These are phyloP conservation scores for Caerostris extrusa DNA, from an alignment of 1,140 invertebrate genomes.

Conservation along the genomic window DNA sequence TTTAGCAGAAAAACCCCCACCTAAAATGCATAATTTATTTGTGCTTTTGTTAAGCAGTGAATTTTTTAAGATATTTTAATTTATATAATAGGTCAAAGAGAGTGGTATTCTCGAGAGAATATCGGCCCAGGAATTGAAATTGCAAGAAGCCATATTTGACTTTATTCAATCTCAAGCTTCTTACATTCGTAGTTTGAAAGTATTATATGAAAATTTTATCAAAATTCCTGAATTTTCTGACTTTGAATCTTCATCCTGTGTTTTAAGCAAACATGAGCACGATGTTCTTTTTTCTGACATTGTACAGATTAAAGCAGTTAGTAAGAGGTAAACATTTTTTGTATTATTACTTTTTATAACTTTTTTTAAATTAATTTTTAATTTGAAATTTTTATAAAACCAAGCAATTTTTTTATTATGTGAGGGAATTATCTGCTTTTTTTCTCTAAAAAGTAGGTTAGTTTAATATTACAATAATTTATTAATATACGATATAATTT, in stretches of 20 bases:
- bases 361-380: not conserved
- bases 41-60: not conserved
- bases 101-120: constrained; percentile 85
- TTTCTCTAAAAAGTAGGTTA: too few relatives aligned
- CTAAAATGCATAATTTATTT: too few relatives aligned
- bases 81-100: constrained; percentile 83
- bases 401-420: not conserved
- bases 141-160: constrained; percentile 97
- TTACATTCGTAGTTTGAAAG: constrained; percentile 95
- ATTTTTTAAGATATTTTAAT: not conserved
- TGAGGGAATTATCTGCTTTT: not conserved
- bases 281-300: constrained; percentile 92
- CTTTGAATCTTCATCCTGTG: constrained; percentile 77
- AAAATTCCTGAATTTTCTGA: constrained; percentile 88
- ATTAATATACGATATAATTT: too few relatives aligned
- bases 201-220: constrained; percentile 93
- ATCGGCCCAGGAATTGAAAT: constrained; percentile 87
- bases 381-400: not conserved
- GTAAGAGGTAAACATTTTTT: constrained; percentile 78
- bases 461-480: too few relatives aligned
- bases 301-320: constrained; percentile 83
- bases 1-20: too few relatives aligned
- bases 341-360: not conserved
- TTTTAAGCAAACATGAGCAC: constrained; percentile 87
- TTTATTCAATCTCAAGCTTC: constrained; percentile 98